Evolutionary conservation across 2,797 vertebrate genomes (phyloP).

Genomic region (Neosilurus hyrtlii): DNA sequence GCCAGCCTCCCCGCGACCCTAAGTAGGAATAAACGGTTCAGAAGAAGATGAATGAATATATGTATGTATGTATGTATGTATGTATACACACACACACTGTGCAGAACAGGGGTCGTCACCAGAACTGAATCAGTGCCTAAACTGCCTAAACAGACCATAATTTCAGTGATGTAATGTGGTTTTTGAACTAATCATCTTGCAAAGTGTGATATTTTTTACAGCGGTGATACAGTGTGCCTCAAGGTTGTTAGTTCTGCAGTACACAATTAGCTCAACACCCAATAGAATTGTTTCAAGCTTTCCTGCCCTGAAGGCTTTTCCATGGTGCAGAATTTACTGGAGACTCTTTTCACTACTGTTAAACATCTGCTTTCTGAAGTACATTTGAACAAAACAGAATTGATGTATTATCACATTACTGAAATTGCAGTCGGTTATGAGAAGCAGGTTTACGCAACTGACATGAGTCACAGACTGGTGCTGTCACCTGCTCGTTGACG

Average conservation of each 20-base stretch:
- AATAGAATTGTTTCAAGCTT: neutral
- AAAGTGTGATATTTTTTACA: neutral
- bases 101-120: no score
- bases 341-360: no score
- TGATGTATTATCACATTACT: neutral
- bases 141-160: no score
- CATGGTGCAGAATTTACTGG: neutral
- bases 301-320: neutral
- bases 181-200: neutral
- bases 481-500: no score
- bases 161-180: neutral
- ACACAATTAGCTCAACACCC: neutral
- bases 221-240: neutral
- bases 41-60: no score
- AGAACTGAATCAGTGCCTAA: no score
- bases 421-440: neutral
- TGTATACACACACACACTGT: no score
- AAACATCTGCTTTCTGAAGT: neutral
- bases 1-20: no score
- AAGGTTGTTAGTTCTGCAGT: neutral
- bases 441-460: no score
- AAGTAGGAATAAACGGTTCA: no score
- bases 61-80: no score
- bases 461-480: no score
- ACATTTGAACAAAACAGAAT: neutral